Evolutionary conservation across 2,113 vertebrate genomes (phyloP).

Genomic region (Beaufortia kweichowensis): DNA sequence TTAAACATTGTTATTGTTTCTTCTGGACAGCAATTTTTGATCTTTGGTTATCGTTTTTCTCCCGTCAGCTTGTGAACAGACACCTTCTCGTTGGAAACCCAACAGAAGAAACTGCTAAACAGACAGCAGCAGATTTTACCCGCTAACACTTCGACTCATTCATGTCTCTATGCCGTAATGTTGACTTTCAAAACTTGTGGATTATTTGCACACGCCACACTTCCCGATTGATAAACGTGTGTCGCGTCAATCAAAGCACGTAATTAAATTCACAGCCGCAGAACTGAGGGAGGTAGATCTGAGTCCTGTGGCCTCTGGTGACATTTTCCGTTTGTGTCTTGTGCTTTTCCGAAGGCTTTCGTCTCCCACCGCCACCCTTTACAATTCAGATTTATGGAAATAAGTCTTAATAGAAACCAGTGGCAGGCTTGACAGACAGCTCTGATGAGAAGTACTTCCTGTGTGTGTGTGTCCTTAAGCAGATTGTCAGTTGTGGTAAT

Average conservation of each 20-base stretch:
- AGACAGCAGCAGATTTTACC: conserved; percentile 16
- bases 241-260: conserved; percentile 60
- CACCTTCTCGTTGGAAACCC: conserved; percentile 21
- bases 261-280: conserved; percentile 45
- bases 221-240: conserved; percentile 46
- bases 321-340: conserved; percentile 59
- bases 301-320: conserved; percentile 61
- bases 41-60: too few species aligned
- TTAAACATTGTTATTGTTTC: too few species aligned
- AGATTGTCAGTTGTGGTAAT: conserved; percentile 13
- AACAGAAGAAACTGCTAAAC: conserved; percentile 17
- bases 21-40: too few species aligned
- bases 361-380: conserved; percentile 57
- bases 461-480: conserved; percentile 13
- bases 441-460: conserved; percentile 69
- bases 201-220: background rate
- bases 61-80: background rate
- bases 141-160: conserved; percentile 31
- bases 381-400: conserved; percentile 80
- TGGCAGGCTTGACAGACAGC: conserved; percentile 80
- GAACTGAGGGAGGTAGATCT: conserved; percentile 52
- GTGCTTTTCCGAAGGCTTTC: conserved; percentile 50
- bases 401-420: conserved; percentile 78
- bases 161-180: conserved; percentile 33
- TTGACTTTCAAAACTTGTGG: conserved; percentile 55